Evolutionary conservation across 2,888 invertebrate genomes (phyloP).

Genomic region (Sphecodes monilicornis): DNA sequence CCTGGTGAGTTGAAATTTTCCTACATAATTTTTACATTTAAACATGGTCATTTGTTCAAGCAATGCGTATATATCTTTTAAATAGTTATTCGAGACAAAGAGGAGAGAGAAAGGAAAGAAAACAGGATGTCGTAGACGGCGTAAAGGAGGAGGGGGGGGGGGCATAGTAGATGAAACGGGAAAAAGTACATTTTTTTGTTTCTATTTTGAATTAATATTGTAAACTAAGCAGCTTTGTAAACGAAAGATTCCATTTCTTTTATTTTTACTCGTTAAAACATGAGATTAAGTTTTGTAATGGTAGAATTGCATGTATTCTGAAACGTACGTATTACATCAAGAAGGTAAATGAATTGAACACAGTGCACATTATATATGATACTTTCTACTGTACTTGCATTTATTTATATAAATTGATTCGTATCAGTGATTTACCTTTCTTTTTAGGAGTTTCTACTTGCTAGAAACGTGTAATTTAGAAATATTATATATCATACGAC

Average conservation of each 20-base stretch:
- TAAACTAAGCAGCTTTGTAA: not conserved
- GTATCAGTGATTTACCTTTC: not conserved
- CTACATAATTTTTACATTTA: conserved; percentile 8
- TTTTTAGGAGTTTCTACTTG: not conserved
- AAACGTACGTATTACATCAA: conserved; percentile 58
- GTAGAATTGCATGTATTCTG: conserved; percentile 52
- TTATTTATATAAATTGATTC: not conserved
- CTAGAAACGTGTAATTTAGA: conserved; percentile 10
- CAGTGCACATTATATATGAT: conserved; percentile 5
- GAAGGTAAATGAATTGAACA: conserved; percentile 33
- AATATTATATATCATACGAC: conserved; percentile 20
- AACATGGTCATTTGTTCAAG: conserved; percentile 30
- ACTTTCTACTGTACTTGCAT: not conserved
- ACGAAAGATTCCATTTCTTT: not conserved
- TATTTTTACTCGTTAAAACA: not conserved
- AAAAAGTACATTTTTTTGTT: conserved; percentile 41
- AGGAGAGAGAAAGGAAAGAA: conserved; percentile 47
- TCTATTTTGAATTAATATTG: conserved; percentile 16
- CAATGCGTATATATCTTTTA: conserved; percentile 32
- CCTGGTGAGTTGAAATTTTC: conserved; percentile 55
- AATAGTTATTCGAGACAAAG: conserved; percentile 45
- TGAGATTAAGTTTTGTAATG: conserved; percentile 64
- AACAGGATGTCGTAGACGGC: not conserved
- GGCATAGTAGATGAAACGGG: conserved; percentile 20
- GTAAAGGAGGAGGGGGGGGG: not conserved